Evolutionary conservation across 2,113 vertebrate species (phyloP), one percentile per base, ranked within the genome.

Genomic region (Mola mola): DNA sequence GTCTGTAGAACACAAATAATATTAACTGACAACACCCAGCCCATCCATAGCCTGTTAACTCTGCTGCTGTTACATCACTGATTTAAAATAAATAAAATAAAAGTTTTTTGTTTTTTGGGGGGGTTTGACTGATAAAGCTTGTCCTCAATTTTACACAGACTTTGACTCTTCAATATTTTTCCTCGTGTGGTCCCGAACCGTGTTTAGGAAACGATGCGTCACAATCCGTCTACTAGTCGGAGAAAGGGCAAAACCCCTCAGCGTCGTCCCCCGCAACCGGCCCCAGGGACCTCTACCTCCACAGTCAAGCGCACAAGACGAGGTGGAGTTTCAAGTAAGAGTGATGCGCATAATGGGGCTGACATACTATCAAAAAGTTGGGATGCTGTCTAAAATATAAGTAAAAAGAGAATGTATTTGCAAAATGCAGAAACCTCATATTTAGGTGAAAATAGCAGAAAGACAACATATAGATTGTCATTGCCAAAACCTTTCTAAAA

Each of bases 171-270:
- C 22, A 16, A 25, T 16, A 1, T 25, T 31, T 19, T 25, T 38
- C 26, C n/a, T 46, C 24, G 31, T 13, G 15, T 53, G 16, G 37
- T 47, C 22, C 20, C n/a, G 6, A 15, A 16, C 15, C 29, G 33
- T 34, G 25, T 5, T 1, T 61, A 21, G 5, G 38, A 50, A 20
- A 31, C 3, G 1, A 89, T 91, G 90, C 75, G 69, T 41, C 84
- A 15, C 4, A 2, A 52, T 25, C 0, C 16, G 6, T 61, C 82
- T 8, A 1, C 28, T 6, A 46, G 12, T 22, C 83, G 84, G 1
- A 49, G 90, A 8, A 92, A 92, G 44, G 65, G 72, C 6, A 58
- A 13, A 16, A 43, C 64, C 1, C 91, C 91, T 0, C 29, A 38
- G n/a, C 90, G 51, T 4, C 85, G 89, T 2, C 41, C 82, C 2